A percentile compares a stretch with the other conserved stretches of the same genome.
These are phyloP conservation scores for Ips typographus DNA, from an alignment of 1,140 invertebrate species.

Conservation along the genomic window DNA sequence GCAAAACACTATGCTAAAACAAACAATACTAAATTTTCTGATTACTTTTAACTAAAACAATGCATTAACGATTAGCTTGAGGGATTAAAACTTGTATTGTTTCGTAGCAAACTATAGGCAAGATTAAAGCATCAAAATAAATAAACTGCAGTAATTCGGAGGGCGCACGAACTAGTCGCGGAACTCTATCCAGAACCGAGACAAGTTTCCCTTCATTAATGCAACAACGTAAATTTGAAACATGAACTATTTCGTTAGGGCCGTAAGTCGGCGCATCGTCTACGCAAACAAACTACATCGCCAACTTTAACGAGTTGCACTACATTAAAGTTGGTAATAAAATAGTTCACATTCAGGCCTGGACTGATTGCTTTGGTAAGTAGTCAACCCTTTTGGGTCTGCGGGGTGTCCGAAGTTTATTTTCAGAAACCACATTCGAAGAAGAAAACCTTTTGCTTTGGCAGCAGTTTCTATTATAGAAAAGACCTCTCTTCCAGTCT, in stretches of 20 bases:
- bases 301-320: slow-evolving; percentile 8
- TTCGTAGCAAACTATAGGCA: too few species aligned
- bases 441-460: background rate
- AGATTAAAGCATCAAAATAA: too few species aligned
- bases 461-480: too few species aligned
- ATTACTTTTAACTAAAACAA: too few species aligned
- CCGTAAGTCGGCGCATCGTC: slow-evolving; percentile 3
- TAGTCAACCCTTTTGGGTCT: background rate
- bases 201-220: background rate
- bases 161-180: too few species aligned
- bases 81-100: too few species aligned
- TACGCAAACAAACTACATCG: slow-evolving; percentile 7
- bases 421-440: background rate
- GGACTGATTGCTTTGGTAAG: background rate
- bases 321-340: slow-evolving; percentile 11
- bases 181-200: background rate
- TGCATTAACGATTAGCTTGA: too few species aligned
- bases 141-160: too few species aligned
- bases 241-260: background rate
- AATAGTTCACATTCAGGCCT: background rate
- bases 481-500: too few species aligned
- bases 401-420: background rate
- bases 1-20: too few species aligned
- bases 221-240: slow-evolving; percentile 3
- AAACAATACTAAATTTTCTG: too few species aligned